phyloP scores from a whole-genome alignment of 2,888 invertebrate genomes.

The Luperina nickerlii region DNA sequence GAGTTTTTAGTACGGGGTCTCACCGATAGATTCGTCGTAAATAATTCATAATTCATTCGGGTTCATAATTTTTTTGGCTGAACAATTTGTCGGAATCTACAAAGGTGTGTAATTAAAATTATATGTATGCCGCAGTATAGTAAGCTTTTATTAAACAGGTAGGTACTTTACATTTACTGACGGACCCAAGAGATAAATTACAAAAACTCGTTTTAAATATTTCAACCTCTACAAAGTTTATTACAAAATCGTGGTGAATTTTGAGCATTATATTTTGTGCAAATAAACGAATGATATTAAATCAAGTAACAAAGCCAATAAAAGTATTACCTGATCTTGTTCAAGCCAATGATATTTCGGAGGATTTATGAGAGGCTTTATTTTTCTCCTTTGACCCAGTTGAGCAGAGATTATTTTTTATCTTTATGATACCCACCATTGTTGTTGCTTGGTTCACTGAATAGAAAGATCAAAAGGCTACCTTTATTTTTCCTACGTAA shows the following conservation, averaged over 20 bases:
- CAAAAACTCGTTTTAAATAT: slow-evolving; percentile 18
- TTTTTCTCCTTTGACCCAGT: slow-evolving; percentile 33
- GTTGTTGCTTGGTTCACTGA: slow-evolving; percentile 19
- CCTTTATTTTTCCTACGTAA: neutral
- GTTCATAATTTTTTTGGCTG: neutral
- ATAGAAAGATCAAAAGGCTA: neutral
- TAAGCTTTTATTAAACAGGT: neutral
- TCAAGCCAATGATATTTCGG: slow-evolving; percentile 7
- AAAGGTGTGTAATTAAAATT: neutral
- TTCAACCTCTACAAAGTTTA: slow-evolving; percentile 5
- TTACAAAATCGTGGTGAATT: slow-evolving; percentile 29
- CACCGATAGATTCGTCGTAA: neutral
- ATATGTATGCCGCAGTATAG: no score
- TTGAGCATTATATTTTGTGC: slow-evolving; percentile 1
- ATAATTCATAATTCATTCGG: neutral
- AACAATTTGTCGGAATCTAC: neutral
- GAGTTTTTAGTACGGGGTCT: no score
- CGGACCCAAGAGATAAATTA: neutral
- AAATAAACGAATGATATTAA: slow-evolving; percentile 13
- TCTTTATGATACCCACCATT: slow-evolving; percentile 19
- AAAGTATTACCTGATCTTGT: slow-evolving; percentile 43
- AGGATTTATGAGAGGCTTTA: slow-evolving; percentile 28
- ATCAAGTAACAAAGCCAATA: slow-evolving; percentile 32
- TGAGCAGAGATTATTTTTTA: slow-evolving; percentile 18
- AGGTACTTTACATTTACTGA: neutral